Evolutionary conservation across 1,140 invertebrate genomes (phyloP).

Genomic region (Neodiprion virginianus): DNA sequence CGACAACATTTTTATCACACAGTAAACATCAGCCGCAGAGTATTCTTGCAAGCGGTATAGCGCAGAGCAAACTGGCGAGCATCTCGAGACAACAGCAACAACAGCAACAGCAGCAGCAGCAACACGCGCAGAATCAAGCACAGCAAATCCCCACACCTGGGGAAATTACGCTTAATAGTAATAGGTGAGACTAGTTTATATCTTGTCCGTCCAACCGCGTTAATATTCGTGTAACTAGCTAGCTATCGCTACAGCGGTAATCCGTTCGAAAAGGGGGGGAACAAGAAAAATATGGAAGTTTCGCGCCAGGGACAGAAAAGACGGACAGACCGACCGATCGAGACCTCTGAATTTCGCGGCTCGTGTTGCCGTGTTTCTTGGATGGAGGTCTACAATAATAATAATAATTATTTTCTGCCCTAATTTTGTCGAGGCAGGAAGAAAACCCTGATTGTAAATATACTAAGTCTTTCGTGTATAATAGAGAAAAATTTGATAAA

Average conservation of each 20-base stretch:
- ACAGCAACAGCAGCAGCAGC: conserved; percentile 24
- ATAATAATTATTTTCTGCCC: background rate
- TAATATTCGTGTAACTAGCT: background rate
- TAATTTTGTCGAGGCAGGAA: background rate
- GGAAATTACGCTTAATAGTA: conserved; percentile 64
- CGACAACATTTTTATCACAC: conserved; percentile 50
- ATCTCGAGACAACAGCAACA: conserved; percentile 53
- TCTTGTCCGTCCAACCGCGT: conserved; percentile 1
- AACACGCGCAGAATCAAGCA: conserved; percentile 38
- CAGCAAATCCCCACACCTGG: conserved; percentile 58
- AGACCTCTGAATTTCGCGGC: background rate
- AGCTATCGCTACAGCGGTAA: background rate
- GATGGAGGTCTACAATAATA: background rate
- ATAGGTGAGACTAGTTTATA: conserved; percentile 48
- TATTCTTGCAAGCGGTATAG: conserved; percentile 53
- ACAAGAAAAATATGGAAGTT: background rate
- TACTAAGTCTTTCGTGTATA: background rate
- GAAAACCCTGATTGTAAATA: background rate
- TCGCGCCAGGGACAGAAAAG: background rate
- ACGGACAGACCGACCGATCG: background rate
- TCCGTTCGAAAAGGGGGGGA: background rate
- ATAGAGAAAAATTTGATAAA: background rate
- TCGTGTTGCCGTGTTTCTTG: background rate
- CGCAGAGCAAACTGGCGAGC: conserved; percentile 55
- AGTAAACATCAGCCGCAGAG: conserved; percentile 59